These are phyloP conservation scores for Cecropterus lyciades DNA, from an alignment of 1,140 invertebrate species.

Conservation along the genomic window DNA sequence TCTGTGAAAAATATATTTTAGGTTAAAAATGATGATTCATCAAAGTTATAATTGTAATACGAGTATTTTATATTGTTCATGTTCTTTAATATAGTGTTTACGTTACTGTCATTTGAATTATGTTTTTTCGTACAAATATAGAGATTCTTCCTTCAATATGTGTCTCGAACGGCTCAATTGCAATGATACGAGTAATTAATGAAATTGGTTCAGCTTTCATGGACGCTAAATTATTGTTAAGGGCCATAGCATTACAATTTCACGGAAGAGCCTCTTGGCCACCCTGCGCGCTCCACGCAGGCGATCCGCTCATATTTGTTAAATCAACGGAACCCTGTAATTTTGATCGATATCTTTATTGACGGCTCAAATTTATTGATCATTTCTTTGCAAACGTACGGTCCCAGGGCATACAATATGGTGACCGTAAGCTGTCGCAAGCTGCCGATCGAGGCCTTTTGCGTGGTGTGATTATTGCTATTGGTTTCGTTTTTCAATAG, in stretches of 20 bases:
- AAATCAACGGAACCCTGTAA: constrained; percentile 82
- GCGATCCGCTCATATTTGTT: constrained; percentile 76
- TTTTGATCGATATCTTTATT: constrained; percentile 84
- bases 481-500: constrained; percentile 79
- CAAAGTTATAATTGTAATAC: no score
- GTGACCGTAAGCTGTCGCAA: constrained; percentile 62
- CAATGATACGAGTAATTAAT: constrained; percentile 56
- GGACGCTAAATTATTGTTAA: constrained; percentile 68
- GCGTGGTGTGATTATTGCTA: constrained; percentile 69
- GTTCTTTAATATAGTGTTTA: constrained; percentile 39
- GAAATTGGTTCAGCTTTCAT: constrained; percentile 65
- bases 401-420: constrained; percentile 71
- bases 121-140: constrained; percentile 54
- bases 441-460: constrained; percentile 58
- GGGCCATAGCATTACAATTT: constrained; percentile 70
- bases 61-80: constrained; percentile 59
- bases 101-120: constrained; percentile 51
- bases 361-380: constrained; percentile 79
- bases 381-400: constrained; percentile 75
- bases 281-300: constrained; percentile 62
- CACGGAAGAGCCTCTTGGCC: constrained; percentile 73
- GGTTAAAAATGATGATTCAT: no score
- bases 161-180: constrained; percentile 61
- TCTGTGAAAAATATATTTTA: no score
- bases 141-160: constrained; percentile 55